Conservation (phyloP, 2,888 invertebrate species). For the Drosophila sordidula region DNA sequence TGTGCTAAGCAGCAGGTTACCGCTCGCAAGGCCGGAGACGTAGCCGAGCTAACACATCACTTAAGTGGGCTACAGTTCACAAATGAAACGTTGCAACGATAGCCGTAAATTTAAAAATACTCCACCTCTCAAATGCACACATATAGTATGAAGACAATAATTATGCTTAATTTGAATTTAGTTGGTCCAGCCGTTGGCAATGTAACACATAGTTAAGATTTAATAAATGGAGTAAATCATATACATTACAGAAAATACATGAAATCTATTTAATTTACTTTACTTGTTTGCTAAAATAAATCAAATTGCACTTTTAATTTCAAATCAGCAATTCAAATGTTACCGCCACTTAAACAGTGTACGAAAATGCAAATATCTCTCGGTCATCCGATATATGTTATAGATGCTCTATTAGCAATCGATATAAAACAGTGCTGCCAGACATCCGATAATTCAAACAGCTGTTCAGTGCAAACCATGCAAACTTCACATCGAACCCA, state of each 20-base stretch:
- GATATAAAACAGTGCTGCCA: conserved; percentile 16
- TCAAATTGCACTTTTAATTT: too few species aligned
- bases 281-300: not conserved
- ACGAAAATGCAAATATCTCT: not conserved
- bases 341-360: not conserved
- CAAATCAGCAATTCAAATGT: not conserved
- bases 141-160: conserved; percentile 22
- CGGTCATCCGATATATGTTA: not conserved
- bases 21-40: conserved; percentile 47
- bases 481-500: not conserved
- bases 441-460: conserved; percentile 1
- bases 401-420: not conserved
- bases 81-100: conserved; percentile 58
- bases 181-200: conserved; percentile 8
- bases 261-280: not conserved
- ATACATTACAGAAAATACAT: not conserved
- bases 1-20: conserved; percentile 42
- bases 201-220: conserved; percentile 28
- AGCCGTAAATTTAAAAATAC: conserved; percentile 4
- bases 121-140: conserved; percentile 2
- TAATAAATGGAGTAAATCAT: conserved; percentile 35
- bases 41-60: conserved; percentile 64
- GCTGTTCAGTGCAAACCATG: conserved; percentile 3
- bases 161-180: conserved; percentile 35
- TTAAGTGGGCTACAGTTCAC: conserved; percentile 57